phyloP scores from a whole-genome alignment of 2,888 invertebrate species.

The Hirtodrosophila histrioides region DNA sequence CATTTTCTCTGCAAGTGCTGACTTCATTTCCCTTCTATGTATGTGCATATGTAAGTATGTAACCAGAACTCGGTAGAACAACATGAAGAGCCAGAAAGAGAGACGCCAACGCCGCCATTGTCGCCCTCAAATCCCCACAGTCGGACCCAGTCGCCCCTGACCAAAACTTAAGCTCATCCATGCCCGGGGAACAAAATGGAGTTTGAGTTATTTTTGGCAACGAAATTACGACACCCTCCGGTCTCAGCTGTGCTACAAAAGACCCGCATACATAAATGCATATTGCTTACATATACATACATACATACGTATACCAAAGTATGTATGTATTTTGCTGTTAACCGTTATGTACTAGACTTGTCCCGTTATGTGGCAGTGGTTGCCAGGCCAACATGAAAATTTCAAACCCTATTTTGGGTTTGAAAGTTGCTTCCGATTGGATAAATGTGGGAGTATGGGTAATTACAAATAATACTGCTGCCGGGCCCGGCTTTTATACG shows the following conservation, averaged over 20 bases:
- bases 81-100: slow-evolving; percentile 24
- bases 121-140: slow-evolving; percentile 10
- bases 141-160: slow-evolving; percentile 5
- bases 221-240: slow-evolving; percentile 80
- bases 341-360: slow-evolving; percentile 25
- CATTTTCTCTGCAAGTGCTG: slow-evolving; percentile 52
- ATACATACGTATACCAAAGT: slow-evolving; percentile 10
- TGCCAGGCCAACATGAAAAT: slow-evolving; percentile 66
- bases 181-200: slow-evolving; percentile 62
- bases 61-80: slow-evolving; percentile 30
- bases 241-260: slow-evolving; percentile 52
- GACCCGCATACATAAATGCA: slow-evolving; percentile 35
- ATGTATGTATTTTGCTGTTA: slow-evolving; percentile 11
- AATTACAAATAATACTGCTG: slow-evolving; percentile 78
- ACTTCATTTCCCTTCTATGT: slow-evolving; percentile 58
- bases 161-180: slow-evolving; percentile 2
- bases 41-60: background rate
- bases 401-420: slow-evolving; percentile 80
- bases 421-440: slow-evolving; percentile 83
- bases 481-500: slow-evolving; percentile 22
- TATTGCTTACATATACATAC: slow-evolving; percentile 5
- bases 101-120: slow-evolving; percentile 17
- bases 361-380: slow-evolving; percentile 19
- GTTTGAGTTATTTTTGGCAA: slow-evolving; percentile 75
- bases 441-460: slow-evolving; percentile 77